Conservation (phyloP, 2,888 invertebrate genomes). For the Fabriciana adippe region DNA sequence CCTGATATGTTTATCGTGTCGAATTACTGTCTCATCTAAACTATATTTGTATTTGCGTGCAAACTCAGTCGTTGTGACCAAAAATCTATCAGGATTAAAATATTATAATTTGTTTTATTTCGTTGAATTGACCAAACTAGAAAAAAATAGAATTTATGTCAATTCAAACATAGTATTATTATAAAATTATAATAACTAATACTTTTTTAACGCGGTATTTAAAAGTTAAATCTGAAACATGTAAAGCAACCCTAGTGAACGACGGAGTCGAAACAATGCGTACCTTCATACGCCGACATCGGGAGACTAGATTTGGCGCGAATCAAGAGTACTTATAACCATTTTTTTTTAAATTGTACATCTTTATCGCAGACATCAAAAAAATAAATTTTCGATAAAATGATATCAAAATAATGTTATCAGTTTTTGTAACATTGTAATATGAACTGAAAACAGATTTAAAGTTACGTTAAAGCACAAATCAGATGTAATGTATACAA, state of each 20-base stretch:
- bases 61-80: too few species aligned
- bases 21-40: too few species aligned
- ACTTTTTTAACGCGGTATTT: too few species aligned
- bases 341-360: slow-evolving; percentile 22
- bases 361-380: slow-evolving; percentile 14
- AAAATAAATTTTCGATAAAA: slow-evolving; percentile 17
- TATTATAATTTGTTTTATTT: background rate
- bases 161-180: too few species aligned
- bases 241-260: slow-evolving; percentile 26
- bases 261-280: slow-evolving; percentile 28
- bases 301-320: slow-evolving; percentile 33
- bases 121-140: background rate
- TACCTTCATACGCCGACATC: slow-evolving; percentile 29
- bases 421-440: slow-evolving; percentile 5
- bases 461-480: background rate
- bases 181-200: too few species aligned
- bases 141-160: background rate
- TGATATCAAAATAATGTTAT: slow-evolving; percentile 19
- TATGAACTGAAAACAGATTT: slow-evolving; percentile 10
- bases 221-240: background rate
- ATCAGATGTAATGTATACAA: too few species aligned
- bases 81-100: too few species aligned
- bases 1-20: too few species aligned
- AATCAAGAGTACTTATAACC: slow-evolving; percentile 21
- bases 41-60: too few species aligned